Evolutionary conservation across 1,140 invertebrate genomes (phyloP), one percentile per base, ranked within the genome.

Genomic region (Wasmannia auropunctata): DNA sequence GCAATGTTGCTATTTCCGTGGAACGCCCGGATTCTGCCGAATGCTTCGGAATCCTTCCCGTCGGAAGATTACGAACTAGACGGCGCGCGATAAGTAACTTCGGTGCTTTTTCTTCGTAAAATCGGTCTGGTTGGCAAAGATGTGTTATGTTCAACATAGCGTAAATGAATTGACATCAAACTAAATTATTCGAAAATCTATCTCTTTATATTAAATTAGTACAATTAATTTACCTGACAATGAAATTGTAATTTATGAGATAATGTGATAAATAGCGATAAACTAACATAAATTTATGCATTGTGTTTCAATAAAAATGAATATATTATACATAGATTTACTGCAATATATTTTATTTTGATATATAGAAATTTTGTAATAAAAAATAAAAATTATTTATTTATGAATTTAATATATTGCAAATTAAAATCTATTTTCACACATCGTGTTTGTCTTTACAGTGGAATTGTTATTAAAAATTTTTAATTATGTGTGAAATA

Each of bases 1-100:
- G 79, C 79, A 46, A 83, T 83, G 79, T 74, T 74, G 79, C 79
- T 83, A 83, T 72, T 72, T 83, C 67, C n/a, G 37, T 58, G 79
- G 79, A 72, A 83, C 67, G 65, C 69, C 11, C 37, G 79, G 79
- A 83, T 83, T 83, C 79, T 74, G 37, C 40, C 67, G 51, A 58
- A 83, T 74, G 79, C 79, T 72, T 60, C 37, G 40, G 19, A 83
- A 83, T 83, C 40, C 79, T 83, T n/a, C 8, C 63, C 51, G 34
- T 40, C 63, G 51, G 51, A 83, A 83, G 79, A 83, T 83, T 83
- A 83, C 58, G 63, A 80, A 80, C 51, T 74, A 72, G 51, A 74
- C 31, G 10, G 25, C 40, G 51, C 51, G 67, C 14, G 8, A 74
- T 83, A 43, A 58, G 37, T 34, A 60, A 74, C 37, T 81, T 74